These are phyloP conservation scores for Boloria selene DNA, from an alignment of 2,888 invertebrate species.

Conservation along the genomic window DNA sequence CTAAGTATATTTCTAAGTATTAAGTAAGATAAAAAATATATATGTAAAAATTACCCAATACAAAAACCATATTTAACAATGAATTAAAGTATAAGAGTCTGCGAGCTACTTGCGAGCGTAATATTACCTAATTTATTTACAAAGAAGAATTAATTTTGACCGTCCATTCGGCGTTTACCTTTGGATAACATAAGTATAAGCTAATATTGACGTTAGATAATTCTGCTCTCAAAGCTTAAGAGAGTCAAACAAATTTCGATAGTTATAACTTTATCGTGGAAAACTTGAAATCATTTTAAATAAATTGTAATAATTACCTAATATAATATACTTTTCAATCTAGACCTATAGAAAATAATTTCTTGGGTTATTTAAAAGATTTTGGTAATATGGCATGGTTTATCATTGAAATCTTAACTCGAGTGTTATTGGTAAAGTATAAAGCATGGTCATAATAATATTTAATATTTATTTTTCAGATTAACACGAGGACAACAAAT, in stretches of 20 bases:
- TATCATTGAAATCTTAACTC: not conserved
- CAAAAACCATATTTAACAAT: too few species aligned
- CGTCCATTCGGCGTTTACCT: slow-evolving; percentile 30
- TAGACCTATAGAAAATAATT: not conserved
- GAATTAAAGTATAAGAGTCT: too few species aligned
- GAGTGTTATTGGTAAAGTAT: not conserved
- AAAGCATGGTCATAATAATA: slow-evolving; percentile 1
- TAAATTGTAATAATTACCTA: not conserved
- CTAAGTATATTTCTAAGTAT: not conserved
- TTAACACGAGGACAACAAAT: slow-evolving; percentile 44
- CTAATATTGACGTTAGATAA: slow-evolving; percentile 24
- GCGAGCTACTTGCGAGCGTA: not conserved
- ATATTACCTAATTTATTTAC: slow-evolving; percentile 5
- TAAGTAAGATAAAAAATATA: too few species aligned
- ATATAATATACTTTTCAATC: not conserved
- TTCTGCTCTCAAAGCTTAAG: slow-evolving; percentile 8
- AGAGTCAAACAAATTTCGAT: not conserved
- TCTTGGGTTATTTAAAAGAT: too few species aligned
- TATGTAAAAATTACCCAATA: too few species aligned
- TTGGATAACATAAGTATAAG: slow-evolving; percentile 12
- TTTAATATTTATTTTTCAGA: slow-evolving; percentile 55
- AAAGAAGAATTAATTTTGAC: slow-evolving; percentile 26
- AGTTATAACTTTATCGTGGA: not conserved
- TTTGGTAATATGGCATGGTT: not conserved
- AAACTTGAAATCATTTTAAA: not conserved